A percentile compares a stretch with the other conserved stretches of the same genome.
These are phyloP conservation scores for Anguilla pacifica DNA, from an alignment of 2,797 vertebrate genomes.

Conservation along the genomic window DNA sequence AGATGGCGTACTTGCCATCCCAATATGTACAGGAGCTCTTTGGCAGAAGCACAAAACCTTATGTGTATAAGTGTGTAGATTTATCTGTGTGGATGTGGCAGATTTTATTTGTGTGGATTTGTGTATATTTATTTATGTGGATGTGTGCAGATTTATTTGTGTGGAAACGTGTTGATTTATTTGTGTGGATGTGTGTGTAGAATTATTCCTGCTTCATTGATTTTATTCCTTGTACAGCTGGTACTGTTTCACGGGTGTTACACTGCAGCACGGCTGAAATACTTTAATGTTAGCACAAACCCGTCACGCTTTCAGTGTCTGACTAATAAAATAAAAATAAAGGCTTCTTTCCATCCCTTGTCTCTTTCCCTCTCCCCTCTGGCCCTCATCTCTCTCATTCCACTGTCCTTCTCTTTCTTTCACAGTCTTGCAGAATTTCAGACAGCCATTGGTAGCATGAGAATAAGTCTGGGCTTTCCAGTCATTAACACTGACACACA, in stretches of 20 bases:
- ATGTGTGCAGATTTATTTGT: not conserved
- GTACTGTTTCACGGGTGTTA: not conserved
- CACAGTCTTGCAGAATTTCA: not conserved
- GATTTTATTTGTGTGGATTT: not conserved
- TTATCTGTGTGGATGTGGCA: too few species aligned
- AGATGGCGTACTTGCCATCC: too few species aligned
- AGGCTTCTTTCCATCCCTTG: not conserved
- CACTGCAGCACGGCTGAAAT: not conserved
- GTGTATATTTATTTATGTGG: not conserved
- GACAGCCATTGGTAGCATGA: not conserved
- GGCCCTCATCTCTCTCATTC: not conserved
- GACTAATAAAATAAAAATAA: slow-evolving; percentile 15
- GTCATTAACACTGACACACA: not conserved
- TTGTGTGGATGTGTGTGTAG: not conserved
- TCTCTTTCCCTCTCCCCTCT: not conserved
- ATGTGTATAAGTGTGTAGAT: too few species aligned
- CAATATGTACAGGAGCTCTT: too few species aligned
- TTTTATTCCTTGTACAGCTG: too few species aligned
- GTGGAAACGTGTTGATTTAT: not conserved
- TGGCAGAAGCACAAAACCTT: too few species aligned
- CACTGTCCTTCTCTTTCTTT: not conserved
- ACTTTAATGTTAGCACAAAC: not conserved
- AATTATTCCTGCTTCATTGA: not conserved
- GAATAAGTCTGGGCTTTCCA: not conserved
- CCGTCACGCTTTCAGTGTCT: slow-evolving; percentile 9